These are phyloP conservation scores for Monomorium pharaonis DNA, from an alignment of 1,140 invertebrate genomes.

Conservation along the genomic window DNA sequence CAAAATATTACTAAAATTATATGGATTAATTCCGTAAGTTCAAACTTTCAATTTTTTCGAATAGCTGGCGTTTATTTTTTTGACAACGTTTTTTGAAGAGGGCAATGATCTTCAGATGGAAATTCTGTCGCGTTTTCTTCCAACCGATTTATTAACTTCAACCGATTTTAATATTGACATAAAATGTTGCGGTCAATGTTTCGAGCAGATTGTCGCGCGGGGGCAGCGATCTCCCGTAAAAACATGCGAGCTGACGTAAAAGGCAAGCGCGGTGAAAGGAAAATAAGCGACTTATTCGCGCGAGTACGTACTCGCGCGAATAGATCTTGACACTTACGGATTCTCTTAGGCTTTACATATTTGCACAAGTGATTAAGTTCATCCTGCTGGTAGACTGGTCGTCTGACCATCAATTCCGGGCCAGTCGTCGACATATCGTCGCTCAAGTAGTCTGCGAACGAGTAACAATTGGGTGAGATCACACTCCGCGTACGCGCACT, in stretches of 20 bases:
- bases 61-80: not conserved
- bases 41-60: not conserved
- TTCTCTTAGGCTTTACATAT: slow-evolving; percentile 74
- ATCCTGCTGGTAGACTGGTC: slow-evolving; percentile 85
- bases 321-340: slow-evolving; percentile 71
- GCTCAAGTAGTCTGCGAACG: slow-evolving; percentile 59
- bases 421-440: slow-evolving; percentile 83
- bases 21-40: not conserved
- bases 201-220: not conserved
- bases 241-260: slow-evolving; percentile 19
- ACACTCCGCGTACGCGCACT: not conserved
- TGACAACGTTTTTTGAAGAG: not conserved
- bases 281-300: slow-evolving; percentile 6
- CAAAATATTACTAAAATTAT: not conserved
- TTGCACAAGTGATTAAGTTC: slow-evolving; percentile 83
- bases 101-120: not conserved
- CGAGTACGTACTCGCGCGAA: not conserved
- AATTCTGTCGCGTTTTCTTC: not conserved
- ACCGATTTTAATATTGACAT: slow-evolving; percentile 15
- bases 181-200: not conserved
- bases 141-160: slow-evolving; percentile 9
- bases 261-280: not conserved
- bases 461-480: slow-evolving; percentile 10
- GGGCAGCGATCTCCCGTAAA: not conserved
- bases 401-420: slow-evolving; percentile 84